Evolutionary conservation across 2,797 vertebrate species (phyloP).

Genomic region (Chloroceryle amazona): DNA sequence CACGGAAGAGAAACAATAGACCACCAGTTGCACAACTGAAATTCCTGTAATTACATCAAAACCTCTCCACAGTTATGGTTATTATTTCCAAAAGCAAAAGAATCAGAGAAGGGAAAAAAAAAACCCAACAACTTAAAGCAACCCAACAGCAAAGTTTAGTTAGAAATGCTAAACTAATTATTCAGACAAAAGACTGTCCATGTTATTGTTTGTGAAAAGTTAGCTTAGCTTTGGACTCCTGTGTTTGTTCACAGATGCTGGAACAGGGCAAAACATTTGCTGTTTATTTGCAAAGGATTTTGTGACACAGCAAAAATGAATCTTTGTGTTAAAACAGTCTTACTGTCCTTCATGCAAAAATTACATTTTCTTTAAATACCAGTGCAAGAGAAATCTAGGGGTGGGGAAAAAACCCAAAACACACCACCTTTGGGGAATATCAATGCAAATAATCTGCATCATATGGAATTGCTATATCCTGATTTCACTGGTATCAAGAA

Average conservation of each 20-base stretch:
- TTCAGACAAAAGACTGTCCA: neutral
- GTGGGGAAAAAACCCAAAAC: neutral
- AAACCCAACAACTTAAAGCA: neutral
- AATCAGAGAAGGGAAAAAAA: slow-evolving; percentile 5
- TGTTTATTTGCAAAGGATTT: slow-evolving; percentile 27
- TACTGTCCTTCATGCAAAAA: neutral
- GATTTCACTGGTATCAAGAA: neutral
- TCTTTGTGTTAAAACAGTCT: neutral
- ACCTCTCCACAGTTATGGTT: neutral
- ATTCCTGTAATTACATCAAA: slow-evolving; percentile 41
- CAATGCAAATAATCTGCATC: neutral
- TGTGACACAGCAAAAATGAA: neutral
- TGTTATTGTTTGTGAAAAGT: slow-evolving; percentile 1
- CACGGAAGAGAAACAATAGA: slow-evolving; percentile 23
- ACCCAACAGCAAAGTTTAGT: neutral
- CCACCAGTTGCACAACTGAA: slow-evolving; percentile 9
- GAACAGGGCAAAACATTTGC: neutral
- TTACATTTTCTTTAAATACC: neutral
- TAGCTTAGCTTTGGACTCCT: neutral
- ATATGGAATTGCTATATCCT: neutral
- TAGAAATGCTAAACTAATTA: slow-evolving; percentile 16
- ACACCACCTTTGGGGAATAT: neutral
- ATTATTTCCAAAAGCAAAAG: slow-evolving; percentile 33
- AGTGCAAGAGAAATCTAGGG: neutral
- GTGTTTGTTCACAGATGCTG: neutral